Evolutionary conservation across 2,797 vertebrate genomes (phyloP), one percentile per base, ranked within the genome.

Genomic region (Acipenser oxyrinchus): DNA sequence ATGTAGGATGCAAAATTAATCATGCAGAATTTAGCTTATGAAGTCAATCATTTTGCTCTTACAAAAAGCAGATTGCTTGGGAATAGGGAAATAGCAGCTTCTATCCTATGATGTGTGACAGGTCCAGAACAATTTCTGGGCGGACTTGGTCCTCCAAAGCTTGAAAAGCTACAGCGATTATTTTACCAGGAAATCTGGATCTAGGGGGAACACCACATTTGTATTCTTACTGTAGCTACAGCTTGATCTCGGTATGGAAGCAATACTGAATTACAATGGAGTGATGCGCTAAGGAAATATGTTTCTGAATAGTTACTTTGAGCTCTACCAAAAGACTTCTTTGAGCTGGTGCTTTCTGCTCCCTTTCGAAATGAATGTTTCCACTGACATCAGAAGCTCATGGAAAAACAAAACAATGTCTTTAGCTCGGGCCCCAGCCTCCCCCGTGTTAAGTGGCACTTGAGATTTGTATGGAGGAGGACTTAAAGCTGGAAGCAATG

Each of bases 361-460:
- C 60, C 60, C 9, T 23, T 48, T 62, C n/a, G 1, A 18, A 23
- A 62, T n/a, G 10, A 23, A 48, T 62, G 60, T 62, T 62, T 62
- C 15, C 37, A 48, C 37, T 62, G 13, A 62, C 60, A 58, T 58
- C 10, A 11, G 55, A 58, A 11, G 12, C 6, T 58, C 12, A n/a
- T 23, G 15, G n/a, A 62, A 62, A 23, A 62, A 62, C 15, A 23
- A 37, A 23, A 62, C 18, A 23, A 62, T 48, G 60, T 48, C 18
- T 78, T 82, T 86, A 83, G 84, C 84, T 79, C 71, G 3, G 74
- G 79, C 75, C 75, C 68, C 74, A 70, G 78, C 77, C 78, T 81
- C 79, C 73, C 37, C 48, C 74, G 75, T 73, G 76, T 78, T 79
- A 84, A 90, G 85, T 83, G 83, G 78, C 79, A 86, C 89, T 89